Base-by-base conservation (phyloP, 2,113 vertebrate species). In the Melanostigma gelatinosum region DNA sequence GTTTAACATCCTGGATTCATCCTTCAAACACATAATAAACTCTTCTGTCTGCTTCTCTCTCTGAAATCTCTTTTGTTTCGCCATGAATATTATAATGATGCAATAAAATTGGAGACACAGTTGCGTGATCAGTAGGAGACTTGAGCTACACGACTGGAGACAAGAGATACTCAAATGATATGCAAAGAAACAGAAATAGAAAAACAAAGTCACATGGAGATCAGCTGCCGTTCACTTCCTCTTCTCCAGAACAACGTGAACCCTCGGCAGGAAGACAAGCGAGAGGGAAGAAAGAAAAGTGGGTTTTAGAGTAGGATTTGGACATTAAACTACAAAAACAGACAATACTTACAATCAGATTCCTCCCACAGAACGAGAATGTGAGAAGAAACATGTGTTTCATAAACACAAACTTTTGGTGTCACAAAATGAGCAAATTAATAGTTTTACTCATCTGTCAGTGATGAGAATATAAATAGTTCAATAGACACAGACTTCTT, bases 141-240 rank as follows among this genome's bases (percentile, higher is more conserved):
- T 32, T 5, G 24, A 34, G 8, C 3, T 12, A 65, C n/a, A 9
- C 13, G 13, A 50, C 57, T 1, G 32, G 7, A 68, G 34, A 65
- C 22, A 57, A 12, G n/a, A 85, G 15, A 74, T 18, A 71, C 24
- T 67, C 72, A 88, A 87, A 87, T 65, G 2, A 5, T 50, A 89
- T 88, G 82, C 84, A 81, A 81, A 85, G 68, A 64, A 71, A 76
- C 24, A 75, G 22, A 50, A 71, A 76, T 29, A 75, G 22, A 50
- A 18, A 50, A 20, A 60, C 52, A 63, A 13, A 58, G 72, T 83
- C 86, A 85, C 86, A 50, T 82, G 69, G 8, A 16, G 46, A 66
- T 73, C 60, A 78, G 76, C 74, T 66, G 75, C 32, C 22, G 4
- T 50, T 34, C 58, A 54, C 61, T 83, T 87, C 84, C 73, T 88